Conservation (phyloP, 1,140 invertebrate species). For the Varroa destructor region DNA sequence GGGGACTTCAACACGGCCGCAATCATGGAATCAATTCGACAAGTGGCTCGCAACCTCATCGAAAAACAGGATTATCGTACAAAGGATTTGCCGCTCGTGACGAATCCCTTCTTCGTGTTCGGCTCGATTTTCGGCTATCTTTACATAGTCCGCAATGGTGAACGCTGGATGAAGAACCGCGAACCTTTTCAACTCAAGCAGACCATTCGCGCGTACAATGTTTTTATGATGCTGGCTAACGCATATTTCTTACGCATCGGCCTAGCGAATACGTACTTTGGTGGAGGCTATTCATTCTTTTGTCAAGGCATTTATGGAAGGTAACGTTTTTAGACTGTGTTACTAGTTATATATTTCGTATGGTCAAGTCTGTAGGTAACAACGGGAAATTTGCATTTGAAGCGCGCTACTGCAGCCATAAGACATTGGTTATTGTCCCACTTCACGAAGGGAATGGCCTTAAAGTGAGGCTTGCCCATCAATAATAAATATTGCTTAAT, state of each 20-base stretch:
- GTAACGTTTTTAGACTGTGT: no score
- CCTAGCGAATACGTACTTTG: not conserved
- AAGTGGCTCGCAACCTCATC: no score
- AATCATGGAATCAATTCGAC: no score
- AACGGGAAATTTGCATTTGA: no score
- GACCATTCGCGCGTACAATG: conserved; percentile 34
- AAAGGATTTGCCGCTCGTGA: not conserved
- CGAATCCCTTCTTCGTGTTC: conserved; percentile 7
- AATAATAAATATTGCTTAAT: no score
- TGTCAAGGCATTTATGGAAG: conserved; percentile 21
- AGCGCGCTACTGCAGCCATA: no score
- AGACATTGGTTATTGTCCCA: no score
- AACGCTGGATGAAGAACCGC: conserved; percentile 40
- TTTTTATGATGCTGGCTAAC: conserved; percentile 20
- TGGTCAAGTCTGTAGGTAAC: no score
- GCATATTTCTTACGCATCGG: not conserved
- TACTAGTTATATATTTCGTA: no score
- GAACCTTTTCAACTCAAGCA: conserved; percentile 40
- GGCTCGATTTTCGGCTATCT: not conserved
- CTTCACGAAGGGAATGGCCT: no score
- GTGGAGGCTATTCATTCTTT: conserved; percentile 9
- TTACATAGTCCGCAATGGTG: conserved; percentile 12
- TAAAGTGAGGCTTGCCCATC: no score
- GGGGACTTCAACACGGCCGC: no score
- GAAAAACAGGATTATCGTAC: conserved; percentile 9